Conservation (phyloP, 2,888 invertebrate species). For the Diaphora mendica region DNA sequence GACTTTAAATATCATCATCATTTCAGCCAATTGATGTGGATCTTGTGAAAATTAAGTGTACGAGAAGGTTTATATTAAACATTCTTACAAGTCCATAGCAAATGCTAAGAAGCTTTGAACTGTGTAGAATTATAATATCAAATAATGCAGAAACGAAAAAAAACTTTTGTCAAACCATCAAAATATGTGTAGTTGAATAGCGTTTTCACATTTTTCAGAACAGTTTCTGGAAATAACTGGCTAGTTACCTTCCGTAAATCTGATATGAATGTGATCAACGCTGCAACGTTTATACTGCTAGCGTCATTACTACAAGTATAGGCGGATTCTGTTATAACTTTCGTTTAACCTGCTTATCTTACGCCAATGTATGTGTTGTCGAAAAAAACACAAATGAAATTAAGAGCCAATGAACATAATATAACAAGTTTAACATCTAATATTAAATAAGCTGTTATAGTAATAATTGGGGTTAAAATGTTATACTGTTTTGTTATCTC, state of each 20-base stretch:
- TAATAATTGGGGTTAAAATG: not conserved
- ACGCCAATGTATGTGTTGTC: not conserved
- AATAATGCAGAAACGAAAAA: not conserved
- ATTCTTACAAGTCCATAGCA: not conserved
- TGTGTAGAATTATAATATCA: not conserved
- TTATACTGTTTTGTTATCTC: not conserved
- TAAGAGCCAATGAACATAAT: not conserved
- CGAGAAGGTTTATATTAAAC: not conserved
- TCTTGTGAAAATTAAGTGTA: not conserved
- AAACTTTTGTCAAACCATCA: not conserved
- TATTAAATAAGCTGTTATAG: not conserved
- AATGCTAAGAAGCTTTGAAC: not conserved
- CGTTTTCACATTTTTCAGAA: not conserved
- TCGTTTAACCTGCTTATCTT: not conserved
- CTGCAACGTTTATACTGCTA: too few species aligned
- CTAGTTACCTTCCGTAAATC: not conserved
- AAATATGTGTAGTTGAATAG: not conserved
- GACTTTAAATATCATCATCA: constrained; percentile 12
- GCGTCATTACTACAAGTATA: too few species aligned
- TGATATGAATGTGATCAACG: too few species aligned
- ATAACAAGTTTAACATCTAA: not conserved
- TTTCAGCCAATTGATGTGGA: constrained; percentile 9
- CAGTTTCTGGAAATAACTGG: not conserved
- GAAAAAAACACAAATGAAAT: not conserved
- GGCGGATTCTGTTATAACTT: not conserved